Evolutionary conservation across 2,113 vertebrate genomes (phyloP).

Genomic region (Chloropsis cyanopogon): DNA sequence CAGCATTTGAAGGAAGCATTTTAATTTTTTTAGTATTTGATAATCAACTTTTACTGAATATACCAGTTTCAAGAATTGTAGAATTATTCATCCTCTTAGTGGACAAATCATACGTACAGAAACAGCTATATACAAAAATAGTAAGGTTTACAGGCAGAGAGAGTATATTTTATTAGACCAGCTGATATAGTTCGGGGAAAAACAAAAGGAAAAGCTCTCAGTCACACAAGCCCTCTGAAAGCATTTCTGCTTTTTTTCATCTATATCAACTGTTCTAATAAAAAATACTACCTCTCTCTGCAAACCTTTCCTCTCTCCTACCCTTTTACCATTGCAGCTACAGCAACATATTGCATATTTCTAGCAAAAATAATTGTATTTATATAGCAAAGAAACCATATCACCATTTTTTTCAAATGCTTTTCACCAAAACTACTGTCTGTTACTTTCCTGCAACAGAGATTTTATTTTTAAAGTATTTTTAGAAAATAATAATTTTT

Average conservation of each 20-base stretch:
- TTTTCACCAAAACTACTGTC: conserved; percentile 4
- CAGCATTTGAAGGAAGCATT: not conserved
- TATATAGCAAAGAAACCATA: not conserved
- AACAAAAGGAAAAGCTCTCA: not conserved
- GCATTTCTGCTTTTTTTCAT: not conserved
- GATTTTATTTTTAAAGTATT: not conserved
- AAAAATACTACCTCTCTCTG: not conserved
- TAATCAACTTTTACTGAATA: not conserved
- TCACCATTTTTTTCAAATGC: not conserved
- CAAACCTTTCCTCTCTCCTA: not conserved
- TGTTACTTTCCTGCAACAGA: not conserved
- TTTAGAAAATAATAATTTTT: conserved; percentile 32
- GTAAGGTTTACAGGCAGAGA: not conserved
- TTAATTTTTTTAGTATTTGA: not conserved
- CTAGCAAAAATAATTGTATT: not conserved
- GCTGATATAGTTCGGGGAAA: rapidly evolving
- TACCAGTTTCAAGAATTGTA: not conserved
- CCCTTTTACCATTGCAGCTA: not conserved
- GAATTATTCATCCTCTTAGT: not conserved
- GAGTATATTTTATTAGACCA: not conserved
- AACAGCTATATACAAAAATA: not conserved
- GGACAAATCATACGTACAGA: not conserved
- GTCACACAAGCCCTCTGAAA: not conserved
- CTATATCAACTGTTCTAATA: conserved; percentile 11
- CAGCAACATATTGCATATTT: not conserved